phyloP scores from a whole-genome alignment of 2,888 invertebrate species.

The Megaustenia siamemsis region DNA sequence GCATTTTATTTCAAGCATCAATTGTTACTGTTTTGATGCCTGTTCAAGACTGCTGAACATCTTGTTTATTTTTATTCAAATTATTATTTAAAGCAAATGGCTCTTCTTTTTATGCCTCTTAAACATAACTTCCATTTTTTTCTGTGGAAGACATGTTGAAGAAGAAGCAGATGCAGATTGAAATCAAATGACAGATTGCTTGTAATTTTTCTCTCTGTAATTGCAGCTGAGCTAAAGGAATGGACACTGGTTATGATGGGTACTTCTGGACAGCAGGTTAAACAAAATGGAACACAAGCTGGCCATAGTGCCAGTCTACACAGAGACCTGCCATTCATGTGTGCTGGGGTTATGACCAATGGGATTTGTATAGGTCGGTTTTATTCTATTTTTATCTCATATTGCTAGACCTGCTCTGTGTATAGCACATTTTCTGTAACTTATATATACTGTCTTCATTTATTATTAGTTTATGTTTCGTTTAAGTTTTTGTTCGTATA shows the following conservation, averaged over 20 bases:
- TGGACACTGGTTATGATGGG: constrained; percentile 75
- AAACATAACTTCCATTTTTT: too few relatives aligned
- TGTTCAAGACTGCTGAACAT: too few relatives aligned
- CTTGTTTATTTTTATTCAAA: too few relatives aligned
- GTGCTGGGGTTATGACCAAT: constrained; percentile 69
- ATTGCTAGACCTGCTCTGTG: neutral
- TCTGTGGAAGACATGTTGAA: neutral
- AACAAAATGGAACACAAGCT: constrained; percentile 28
- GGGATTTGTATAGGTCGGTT: constrained; percentile 75
- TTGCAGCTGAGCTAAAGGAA: constrained; percentile 73
- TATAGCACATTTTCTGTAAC: neutral
- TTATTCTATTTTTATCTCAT: constrained; percentile 41
- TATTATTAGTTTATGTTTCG: neutral
- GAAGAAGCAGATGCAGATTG: neutral
- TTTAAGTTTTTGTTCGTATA: too few relatives aligned
- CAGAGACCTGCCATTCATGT: constrained; percentile 65
- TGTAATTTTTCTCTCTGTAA: constrained; percentile 20
- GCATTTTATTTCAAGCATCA: too few relatives aligned
- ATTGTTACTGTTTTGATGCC: too few relatives aligned
- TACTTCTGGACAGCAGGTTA: constrained; percentile 63
- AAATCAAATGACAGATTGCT: constrained; percentile 22
- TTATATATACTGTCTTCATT: neutral
- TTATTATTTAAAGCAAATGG: too few relatives aligned
- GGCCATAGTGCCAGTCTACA: constrained; percentile 17
- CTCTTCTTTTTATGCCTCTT: neutral